Evolutionary conservation across 2,888 invertebrate genomes (phyloP), one percentile per base, ranked within the genome.

Genomic region (Muscina levida): DNA sequence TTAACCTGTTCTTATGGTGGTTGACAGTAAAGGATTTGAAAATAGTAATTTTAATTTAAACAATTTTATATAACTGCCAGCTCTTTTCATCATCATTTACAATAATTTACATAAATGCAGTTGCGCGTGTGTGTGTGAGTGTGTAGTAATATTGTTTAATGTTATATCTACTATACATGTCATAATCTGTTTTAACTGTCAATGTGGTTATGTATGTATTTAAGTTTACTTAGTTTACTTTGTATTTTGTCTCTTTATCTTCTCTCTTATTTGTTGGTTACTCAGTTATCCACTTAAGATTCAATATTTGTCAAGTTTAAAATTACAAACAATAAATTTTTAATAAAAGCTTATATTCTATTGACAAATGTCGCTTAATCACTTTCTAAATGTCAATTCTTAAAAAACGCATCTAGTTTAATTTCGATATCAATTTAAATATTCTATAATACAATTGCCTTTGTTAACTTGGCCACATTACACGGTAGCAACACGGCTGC

Each of bases 121-220:
- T 59, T 39, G 37, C 15, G 37, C 31, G 22, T 66, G 10, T 37
- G 73, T 62, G 26, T 31, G 71, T 57, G 46, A 46, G 46, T 53
- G 44, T 42, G 5, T 51, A 17, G 22, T 42, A 67, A 53, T 68
- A 72, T 76, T 37, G 65, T 44, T 57, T 72, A 76, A 73, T 24
- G 24, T 44, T 56, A 48, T 42, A 48, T 70, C 70, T 72, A 71
- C 13, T 62, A 62, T 62, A 62, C 62, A 62, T 62, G 37, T 39
- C 39, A 39, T 59, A 39, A 59, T 13, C 31, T 26, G 37, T 39
- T 66, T 66, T 13, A 5, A 5, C 4, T 15, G 44, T 42, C 44
- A 4, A 8, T 66, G 24, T 4, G 4, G 13, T 46, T 24, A 19
- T 1, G 22, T 31, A 31, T 10, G 48, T 1, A 24, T 37, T n/a